A percentile compares a stretch with the other conserved stretches of the same genome.
Conservation (phyloP, 2,888 invertebrate genomes). For the Choristoneura rosaceana region DNA sequence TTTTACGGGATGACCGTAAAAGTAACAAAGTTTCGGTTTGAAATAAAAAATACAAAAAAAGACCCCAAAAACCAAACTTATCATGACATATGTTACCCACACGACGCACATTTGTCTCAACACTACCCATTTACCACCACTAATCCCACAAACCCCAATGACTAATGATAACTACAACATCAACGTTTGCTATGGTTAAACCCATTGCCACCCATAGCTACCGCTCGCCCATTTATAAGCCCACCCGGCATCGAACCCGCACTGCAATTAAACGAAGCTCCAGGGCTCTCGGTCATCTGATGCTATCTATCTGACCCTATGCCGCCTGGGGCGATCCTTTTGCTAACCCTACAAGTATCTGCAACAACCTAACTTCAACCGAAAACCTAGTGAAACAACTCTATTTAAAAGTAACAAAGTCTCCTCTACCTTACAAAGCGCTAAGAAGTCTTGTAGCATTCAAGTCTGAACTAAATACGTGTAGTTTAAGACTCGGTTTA, state of each 20-base stretch:
- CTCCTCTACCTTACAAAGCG: not conserved
- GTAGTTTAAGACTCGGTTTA: not conserved
- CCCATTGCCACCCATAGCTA: conserved; percentile 64
- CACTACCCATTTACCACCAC: not conserved
- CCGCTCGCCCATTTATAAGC: conserved; percentile 72
- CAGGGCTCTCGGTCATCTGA: conserved; percentile 72
- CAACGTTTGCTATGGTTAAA: conserved; percentile 48
- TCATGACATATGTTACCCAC: too few relatives aligned
- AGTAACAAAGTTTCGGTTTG: too few relatives aligned
- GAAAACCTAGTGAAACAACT: not conserved
- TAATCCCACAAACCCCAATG: not conserved
- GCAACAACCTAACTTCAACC: conserved; percentile 9
- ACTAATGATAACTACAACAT: conserved; percentile 22
- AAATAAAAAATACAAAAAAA: too few relatives aligned
- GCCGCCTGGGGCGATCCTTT: conserved; percentile 60
- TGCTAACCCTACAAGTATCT: not conserved
- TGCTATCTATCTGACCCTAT: conserved; percentile 70
- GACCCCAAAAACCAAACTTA: too few relatives aligned
- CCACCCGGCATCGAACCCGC: conserved; percentile 60
- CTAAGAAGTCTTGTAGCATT: not conserved
- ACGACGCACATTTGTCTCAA: not conserved
- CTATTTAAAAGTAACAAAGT: conserved; percentile 8
- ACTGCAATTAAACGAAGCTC: conserved; percentile 77
- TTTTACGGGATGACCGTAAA: too few relatives aligned
- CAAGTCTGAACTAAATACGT: not conserved